phyloP scores from a whole-genome alignment of 2,113 vertebrate species.

The Pollimyrus isidori region DNA sequence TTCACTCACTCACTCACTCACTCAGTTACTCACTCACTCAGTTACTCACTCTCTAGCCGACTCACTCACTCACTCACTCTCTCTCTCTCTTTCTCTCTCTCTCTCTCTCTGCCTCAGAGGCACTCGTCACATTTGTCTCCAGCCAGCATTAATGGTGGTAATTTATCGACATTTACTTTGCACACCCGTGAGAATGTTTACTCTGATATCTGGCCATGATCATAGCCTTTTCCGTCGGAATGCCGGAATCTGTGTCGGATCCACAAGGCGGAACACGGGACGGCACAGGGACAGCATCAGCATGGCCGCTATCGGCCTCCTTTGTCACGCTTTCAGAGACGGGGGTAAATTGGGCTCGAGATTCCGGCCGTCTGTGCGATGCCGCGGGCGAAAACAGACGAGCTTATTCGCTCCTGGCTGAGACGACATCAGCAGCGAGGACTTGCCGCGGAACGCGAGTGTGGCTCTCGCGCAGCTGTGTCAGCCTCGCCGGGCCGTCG shows the following conservation, averaged over 20 bases:
- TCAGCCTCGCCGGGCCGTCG: neutral
- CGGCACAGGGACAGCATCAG: neutral
- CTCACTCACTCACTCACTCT: too few species aligned
- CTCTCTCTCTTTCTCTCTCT: too few species aligned
- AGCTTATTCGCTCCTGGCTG: slow-evolving; percentile 44
- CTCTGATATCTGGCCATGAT: neutral
- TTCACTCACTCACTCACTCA: neutral
- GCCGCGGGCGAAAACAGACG: slow-evolving; percentile 14
- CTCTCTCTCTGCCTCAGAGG: neutral
- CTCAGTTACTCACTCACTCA: too few species aligned
- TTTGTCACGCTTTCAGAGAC: neutral
- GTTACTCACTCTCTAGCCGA: too few species aligned
- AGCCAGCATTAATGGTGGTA: neutral
- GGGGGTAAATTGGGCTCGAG: neutral
- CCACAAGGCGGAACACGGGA: neutral
- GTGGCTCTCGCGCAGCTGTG: neutral
- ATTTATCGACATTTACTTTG: neutral
- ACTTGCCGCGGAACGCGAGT: neutral
- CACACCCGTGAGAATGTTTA: neutral
- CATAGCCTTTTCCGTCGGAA: neutral
- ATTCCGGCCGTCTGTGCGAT: neutral
- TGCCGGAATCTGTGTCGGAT: neutral
- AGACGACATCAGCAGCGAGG: slow-evolving; percentile 2
- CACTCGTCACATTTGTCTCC: neutral
- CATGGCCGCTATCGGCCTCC: neutral